Evolutionary conservation across 2,888 invertebrate genomes (phyloP).

Genomic region (Zele albiditarsus): DNA sequence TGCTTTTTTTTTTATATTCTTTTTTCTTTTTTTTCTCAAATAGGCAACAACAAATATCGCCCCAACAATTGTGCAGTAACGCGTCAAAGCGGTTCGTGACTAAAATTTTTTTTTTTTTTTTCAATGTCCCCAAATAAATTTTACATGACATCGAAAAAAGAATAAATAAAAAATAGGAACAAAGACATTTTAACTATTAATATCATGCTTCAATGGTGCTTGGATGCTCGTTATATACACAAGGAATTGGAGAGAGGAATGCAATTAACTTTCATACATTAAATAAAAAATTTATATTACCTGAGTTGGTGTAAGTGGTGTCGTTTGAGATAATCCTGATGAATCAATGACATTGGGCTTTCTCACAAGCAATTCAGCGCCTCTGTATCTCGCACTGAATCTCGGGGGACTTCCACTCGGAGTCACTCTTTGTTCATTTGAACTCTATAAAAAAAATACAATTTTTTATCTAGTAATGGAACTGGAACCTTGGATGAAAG

Average conservation of each 20-base stretch:
- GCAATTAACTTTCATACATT: background rate
- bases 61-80: conserved; percentile 26
- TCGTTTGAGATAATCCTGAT: conserved; percentile 61
- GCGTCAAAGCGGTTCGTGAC: conserved; percentile 8
- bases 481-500: conserved; percentile 27
- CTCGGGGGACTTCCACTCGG: conserved; percentile 67
- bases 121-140: background rate
- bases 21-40: background rate
- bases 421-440: conserved; percentile 61
- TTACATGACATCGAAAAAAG: background rate
- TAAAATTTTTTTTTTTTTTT: background rate
- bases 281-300: background rate
- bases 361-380: conserved; percentile 67
- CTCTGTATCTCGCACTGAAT: conserved; percentile 69
- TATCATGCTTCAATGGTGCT: background rate
- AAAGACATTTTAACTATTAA: background rate
- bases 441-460: conserved; percentile 62
- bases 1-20: conserved; percentile 21
- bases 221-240: background rate
- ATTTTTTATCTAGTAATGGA: background rate
- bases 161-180: background rate
- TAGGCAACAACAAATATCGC: background rate
- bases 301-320: conserved; percentile 57
- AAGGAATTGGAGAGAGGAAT: background rate
- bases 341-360: conserved; percentile 62